Conservation (phyloP, 1,140 invertebrate genomes). For the Ephestia elutella region DNA sequence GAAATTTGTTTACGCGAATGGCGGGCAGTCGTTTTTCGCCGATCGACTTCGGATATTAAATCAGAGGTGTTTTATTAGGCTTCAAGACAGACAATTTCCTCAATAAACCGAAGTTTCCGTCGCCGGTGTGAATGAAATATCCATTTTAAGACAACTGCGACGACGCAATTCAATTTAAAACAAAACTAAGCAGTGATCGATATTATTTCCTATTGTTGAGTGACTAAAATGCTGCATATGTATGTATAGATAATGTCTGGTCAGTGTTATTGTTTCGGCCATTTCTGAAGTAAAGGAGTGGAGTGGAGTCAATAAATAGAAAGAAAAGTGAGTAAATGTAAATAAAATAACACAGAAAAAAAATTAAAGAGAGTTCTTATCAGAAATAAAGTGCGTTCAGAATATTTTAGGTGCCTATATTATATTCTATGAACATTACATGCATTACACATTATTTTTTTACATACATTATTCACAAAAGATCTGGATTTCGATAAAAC, state of each 20-base stretch:
- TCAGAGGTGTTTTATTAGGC: slow-evolving; percentile 36
- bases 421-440: too few species aligned
- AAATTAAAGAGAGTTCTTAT: background rate
- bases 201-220: slow-evolving; percentile 10
- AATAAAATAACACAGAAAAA: background rate
- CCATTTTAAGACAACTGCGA: slow-evolving; percentile 1
- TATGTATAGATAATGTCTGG: background rate
- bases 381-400: slow-evolving; percentile 8
- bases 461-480: too few species aligned
- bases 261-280: background rate
- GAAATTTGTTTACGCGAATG: slow-evolving; percentile 65
- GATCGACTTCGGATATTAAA: slow-evolving; percentile 55
- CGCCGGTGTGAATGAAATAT: slow-evolving; percentile 7
- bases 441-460: too few species aligned
- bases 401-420: too few species aligned
- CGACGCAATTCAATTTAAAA: background rate
- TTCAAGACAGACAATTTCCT: slow-evolving; percentile 35
- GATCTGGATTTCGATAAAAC: too few species aligned
- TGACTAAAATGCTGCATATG: background rate
- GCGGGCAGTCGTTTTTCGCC: slow-evolving; percentile 49
- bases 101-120: slow-evolving; percentile 24
- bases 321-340: background rate
- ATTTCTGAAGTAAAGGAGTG: background rate
- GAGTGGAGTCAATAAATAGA: background rate
- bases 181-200: slow-evolving; percentile 10